Conservation (phyloP, 2,888 invertebrate species). For the Pachymerium ferrugineum region DNA sequence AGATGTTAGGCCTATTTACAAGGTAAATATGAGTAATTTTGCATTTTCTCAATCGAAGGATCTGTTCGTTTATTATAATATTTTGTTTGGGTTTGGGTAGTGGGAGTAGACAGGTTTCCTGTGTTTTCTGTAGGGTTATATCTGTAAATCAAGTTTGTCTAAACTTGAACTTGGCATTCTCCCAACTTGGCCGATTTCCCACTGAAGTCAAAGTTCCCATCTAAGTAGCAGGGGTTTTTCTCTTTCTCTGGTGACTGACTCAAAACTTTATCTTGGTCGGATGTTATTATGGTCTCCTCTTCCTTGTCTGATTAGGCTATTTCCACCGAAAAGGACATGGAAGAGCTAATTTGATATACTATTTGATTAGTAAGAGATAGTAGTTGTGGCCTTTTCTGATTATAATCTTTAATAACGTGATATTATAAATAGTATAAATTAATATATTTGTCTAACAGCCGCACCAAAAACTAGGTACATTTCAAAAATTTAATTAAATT, state of each 20-base stretch:
- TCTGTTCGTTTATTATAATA: background rate
- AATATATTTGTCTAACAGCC: too few species aligned
- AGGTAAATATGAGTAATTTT: background rate
- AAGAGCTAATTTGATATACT: background rate
- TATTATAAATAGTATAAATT: too few species aligned
- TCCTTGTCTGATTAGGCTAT: background rate
- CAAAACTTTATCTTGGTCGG: background rate
- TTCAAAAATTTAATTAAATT: too few species aligned
- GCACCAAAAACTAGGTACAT: too few species aligned
- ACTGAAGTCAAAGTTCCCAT: background rate
- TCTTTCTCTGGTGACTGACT: background rate
- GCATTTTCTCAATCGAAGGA: too few species aligned
- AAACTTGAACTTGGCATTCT: background rate
- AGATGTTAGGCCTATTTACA: background rate
- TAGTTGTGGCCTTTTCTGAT: too few species aligned
- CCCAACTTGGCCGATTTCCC: background rate
- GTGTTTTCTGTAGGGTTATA: too few species aligned
- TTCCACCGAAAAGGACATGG: background rate
- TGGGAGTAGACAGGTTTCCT: background rate
- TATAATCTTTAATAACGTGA: too few species aligned
- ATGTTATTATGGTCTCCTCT: background rate
- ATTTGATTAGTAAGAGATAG: background rate
- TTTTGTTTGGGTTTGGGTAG: too few species aligned
- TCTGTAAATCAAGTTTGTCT: conserved; percentile 1
- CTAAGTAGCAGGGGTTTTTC: conserved; percentile 7